A percentile compares a stretch with the other conserved stretches of the same genome.
Conservation (phyloP, 2,888 invertebrate species). For the Polia nebulosa region DNA sequence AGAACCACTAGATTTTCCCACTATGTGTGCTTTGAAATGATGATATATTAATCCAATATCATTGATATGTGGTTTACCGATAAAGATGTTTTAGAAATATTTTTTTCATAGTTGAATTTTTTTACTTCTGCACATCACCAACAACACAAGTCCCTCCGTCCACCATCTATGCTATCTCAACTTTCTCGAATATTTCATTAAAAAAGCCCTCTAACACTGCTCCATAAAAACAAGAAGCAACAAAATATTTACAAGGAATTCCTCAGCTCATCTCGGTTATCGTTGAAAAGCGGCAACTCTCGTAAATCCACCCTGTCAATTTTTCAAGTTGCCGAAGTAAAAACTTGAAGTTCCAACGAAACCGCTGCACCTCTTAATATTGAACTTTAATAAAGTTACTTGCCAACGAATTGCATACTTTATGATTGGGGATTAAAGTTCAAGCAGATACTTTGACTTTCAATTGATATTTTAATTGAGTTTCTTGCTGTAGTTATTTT, state of each 20-base stretch:
- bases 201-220: slow-evolving; percentile 32
- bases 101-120: background rate
- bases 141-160: slow-evolving; percentile 3
- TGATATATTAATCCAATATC: background rate
- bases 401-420: slow-evolving; percentile 60
- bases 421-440: slow-evolving; percentile 62
- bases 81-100: background rate
- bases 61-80: background rate
- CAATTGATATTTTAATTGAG: slow-evolving; percentile 63
- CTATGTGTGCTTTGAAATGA: background rate
- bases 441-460: slow-evolving; percentile 59
- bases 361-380: slow-evolving; percentile 68
- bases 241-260: slow-evolving; percentile 62
- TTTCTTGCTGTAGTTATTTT: slow-evolving; percentile 45
- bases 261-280: slow-evolving; percentile 70
- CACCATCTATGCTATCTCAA: slow-evolving; percentile 10
- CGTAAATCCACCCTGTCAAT: slow-evolving; percentile 82
- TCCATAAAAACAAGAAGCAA: slow-evolving; percentile 55
- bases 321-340: slow-evolving; percentile 78
- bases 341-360: slow-evolving; percentile 69
- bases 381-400: slow-evolving; percentile 70
- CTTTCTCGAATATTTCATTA: slow-evolving; percentile 55
- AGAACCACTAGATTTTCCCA: slow-evolving; percentile 9
- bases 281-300: slow-evolving; percentile 63
- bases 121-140: background rate